Evolutionary conservation across 2,797 vertebrate genomes (phyloP), one percentile per base, ranked within the genome.

Genomic region (Rallus crepitans): DNA sequence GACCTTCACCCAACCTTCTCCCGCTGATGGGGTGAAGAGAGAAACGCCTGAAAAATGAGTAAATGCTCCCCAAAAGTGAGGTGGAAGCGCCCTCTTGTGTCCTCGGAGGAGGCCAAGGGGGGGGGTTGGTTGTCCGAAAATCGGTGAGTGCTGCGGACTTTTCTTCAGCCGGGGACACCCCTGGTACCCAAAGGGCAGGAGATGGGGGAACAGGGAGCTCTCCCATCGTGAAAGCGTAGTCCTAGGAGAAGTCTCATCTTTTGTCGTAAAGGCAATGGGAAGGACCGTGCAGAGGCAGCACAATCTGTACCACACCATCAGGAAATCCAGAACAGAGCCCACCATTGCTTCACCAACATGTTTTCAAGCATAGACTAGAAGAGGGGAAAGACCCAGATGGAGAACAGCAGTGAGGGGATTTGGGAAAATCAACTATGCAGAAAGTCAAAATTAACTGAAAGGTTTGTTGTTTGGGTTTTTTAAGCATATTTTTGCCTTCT

Each of bases 11-110:
- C 90, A 94, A 42, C 83, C 93, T 90, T 89, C 63, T 64, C 4
- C 56, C 28, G 70, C 15, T 23, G 63, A 52, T 4, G 59, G 37
- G 42, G 15, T 5, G 28, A 63, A 61, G 15, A 33, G 21, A 52
- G 31, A 71, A 88, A 83, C 2, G 27, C 11, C 59, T 21, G 42
- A 8, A 0, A 11, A 6, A 37, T 37, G 9, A n/a, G 35, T 37
- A 73, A 70, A 76, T 3, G 9, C 2, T 70, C 45, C 77, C 66
- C 31, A 96, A 96, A 97, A 85, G 42, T 96, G n/a, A 90, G 75
- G 40, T 90, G 76, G n/a, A 95, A 73, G 94, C 91, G 80, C 96
- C 97, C 96, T 97, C 96, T 96, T 76, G 94, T 92, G 97, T 87
- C 64, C 31, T 31, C n/a, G 10, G 17, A 20, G 40, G 47, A 56